Conservation (phyloP, 2,888 invertebrate genomes). For the Sympetrum striolatum region DNA sequence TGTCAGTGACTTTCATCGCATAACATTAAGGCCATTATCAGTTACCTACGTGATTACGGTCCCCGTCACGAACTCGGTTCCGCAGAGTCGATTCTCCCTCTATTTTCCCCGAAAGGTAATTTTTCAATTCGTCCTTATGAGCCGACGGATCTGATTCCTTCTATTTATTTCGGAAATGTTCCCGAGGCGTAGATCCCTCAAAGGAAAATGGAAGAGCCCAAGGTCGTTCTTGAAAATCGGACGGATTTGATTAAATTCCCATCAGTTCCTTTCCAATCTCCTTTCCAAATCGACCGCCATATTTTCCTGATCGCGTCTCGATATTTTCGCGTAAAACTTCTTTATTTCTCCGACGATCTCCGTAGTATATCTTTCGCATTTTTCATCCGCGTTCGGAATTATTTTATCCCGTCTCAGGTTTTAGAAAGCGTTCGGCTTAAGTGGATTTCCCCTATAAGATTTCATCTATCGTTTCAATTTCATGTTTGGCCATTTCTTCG, state of each 20-base stretch:
- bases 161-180: not conserved
- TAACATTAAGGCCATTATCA: no score
- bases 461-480: not conserved
- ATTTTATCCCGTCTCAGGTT: no score
- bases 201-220: not conserved
- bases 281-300: not conserved
- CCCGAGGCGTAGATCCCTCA: not conserved
- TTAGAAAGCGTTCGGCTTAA: not conserved
- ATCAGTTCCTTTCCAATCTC: not conserved
- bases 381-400: no score
- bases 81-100: no score
- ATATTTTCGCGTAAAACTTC: not conserved
- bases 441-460: not conserved
- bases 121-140: no score
- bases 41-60: no score
- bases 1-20: no score
- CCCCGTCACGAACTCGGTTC: no score
- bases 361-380: no score
- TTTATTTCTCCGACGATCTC: no score
- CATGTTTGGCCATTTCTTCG: not conserved
- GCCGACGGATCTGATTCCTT: not conserved
- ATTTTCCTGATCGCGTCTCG: not conserved
- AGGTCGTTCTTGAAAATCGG: not conserved
- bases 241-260: not conserved
- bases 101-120: no score